Percentiles rank a stretch among this genome's conserved stretches.
These are phyloP conservation scores for Tamandua tetradactyla DNA, from an alignment of 2,797 vertebrate species.

Conservation along the genomic window DNA sequence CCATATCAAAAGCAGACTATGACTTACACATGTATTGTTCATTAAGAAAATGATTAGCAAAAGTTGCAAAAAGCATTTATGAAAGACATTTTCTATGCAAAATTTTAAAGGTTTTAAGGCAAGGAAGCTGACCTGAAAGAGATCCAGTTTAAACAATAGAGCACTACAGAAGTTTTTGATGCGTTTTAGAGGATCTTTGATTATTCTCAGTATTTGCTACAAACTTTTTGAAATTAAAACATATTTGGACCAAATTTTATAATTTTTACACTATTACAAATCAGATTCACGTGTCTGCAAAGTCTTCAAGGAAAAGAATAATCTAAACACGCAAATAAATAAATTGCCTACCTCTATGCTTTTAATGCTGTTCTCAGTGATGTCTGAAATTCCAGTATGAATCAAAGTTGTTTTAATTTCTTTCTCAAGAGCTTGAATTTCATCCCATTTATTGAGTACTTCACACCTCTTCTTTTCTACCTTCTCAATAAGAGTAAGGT, in stretches of 20 bases:
- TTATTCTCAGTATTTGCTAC: neutral
- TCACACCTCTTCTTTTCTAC: conserved; percentile 83
- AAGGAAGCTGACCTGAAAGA: neutral
- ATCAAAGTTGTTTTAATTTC: conserved; percentile 84
- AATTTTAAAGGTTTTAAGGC: neutral
- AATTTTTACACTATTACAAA: neutral
- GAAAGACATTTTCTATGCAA: neutral
- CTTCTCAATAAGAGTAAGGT: conserved; percentile 56
- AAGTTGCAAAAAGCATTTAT: neutral
- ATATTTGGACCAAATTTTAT: neutral
- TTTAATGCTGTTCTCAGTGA: conserved; percentile 76
- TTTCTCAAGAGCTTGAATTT: conserved; percentile 83
- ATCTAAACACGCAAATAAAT: neutral
- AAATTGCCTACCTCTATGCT: conserved; percentile 80
- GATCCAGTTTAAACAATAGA: neutral
- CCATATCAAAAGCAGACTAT: neutral
- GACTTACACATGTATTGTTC: neutral
- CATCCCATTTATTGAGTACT: conserved; percentile 82
- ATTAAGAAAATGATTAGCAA: neutral
- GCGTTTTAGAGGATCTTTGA: neutral
- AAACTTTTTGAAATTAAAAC: neutral
- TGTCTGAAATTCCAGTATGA: conserved; percentile 61
- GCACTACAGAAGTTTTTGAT: neutral
- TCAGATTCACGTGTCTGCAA: neutral
- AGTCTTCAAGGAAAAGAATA: neutral